Base-by-base conservation (phyloP, 2,888 invertebrate species). In the Metellina segmentata region DNA sequence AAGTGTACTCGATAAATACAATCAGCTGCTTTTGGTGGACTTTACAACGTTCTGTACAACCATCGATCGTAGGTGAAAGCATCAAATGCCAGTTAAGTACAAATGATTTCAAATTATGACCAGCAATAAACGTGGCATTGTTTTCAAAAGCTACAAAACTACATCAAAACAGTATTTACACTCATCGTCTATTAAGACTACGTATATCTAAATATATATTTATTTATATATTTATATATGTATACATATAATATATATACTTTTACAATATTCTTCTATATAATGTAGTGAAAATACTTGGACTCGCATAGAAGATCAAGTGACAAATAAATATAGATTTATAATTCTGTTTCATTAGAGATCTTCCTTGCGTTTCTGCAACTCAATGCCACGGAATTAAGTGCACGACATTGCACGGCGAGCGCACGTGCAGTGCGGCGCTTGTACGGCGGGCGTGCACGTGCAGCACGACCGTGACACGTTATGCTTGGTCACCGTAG, bases 151-250 rank as follows among this genome's bases (percentile, higher is more conserved):
- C 86, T 79, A 86, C 52, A 81, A 88, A 85, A 85, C 90, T 90
- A 90, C 81, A 74, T 75, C 81, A 86, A 90, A 90, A 90, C 90
- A 75, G 78, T 90, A 90, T 90, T 34, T 90, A 90, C 90, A 90
- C 75, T 86, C 86, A 81, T 89, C 61, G 81, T 85, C 90, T 90
- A 90, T 52, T 89, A 81, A 53, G 75, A 86, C 90, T 90, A 90
- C 86, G 34, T 90, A 90, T 90, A 71, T 48, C 90, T 90, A 90
- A 90, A 90, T 90, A 90, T 90, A 90, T 90, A 85, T 90, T 75
- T 82, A 82, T 89, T 75, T 89, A 81, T 89, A 70, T 90, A 49
- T 90, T 74, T 81, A 86, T 90, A 85, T 85, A 74, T 77, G 81
- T 81, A 82, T 90, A 90, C 86, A 90, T 61, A 61, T 61, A 61